phyloP scores from a whole-genome alignment of 1,140 invertebrate genomes.

The Aphis gossypii region DNA sequence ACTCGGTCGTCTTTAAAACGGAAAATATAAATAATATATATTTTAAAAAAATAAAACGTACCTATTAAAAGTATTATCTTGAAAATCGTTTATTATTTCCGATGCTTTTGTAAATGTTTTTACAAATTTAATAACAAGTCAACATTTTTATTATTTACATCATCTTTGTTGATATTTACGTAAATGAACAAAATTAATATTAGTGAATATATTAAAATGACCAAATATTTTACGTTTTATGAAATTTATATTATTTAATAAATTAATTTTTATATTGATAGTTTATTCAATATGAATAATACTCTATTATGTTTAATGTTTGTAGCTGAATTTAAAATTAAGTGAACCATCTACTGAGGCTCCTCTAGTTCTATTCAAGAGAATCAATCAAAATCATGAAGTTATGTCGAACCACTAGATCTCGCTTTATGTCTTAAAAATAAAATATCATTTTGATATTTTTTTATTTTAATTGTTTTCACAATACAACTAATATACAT shows the following conservation, averaged over 20 bases:
- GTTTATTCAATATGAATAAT: background rate
- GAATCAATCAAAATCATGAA: background rate
- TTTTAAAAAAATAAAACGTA: too few relatives aligned
- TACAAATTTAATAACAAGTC: background rate
- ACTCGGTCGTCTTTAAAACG: too few relatives aligned
- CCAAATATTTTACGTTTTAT: too few relatives aligned
- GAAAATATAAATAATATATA: too few relatives aligned
- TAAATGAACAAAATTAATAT: too few relatives aligned
- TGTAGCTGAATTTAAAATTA: background rate
- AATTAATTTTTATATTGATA: too few relatives aligned
- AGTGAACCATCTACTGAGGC: background rate
- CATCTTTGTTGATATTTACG: too few relatives aligned
- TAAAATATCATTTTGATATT: background rate
- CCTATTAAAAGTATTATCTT: background rate
- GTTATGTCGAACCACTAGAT: background rate
- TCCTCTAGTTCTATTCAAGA: background rate
- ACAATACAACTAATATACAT: too few relatives aligned
- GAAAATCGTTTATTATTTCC: background rate
- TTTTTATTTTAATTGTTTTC: too few relatives aligned
- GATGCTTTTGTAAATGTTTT: background rate
- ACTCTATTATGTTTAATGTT: background rate
- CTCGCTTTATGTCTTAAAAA: background rate
- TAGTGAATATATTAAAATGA: background rate
- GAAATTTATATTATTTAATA: too few relatives aligned
- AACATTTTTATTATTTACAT: background rate